Conservation (phyloP, 1,140 invertebrate genomes). For the Procambarus virginalis region DNA sequence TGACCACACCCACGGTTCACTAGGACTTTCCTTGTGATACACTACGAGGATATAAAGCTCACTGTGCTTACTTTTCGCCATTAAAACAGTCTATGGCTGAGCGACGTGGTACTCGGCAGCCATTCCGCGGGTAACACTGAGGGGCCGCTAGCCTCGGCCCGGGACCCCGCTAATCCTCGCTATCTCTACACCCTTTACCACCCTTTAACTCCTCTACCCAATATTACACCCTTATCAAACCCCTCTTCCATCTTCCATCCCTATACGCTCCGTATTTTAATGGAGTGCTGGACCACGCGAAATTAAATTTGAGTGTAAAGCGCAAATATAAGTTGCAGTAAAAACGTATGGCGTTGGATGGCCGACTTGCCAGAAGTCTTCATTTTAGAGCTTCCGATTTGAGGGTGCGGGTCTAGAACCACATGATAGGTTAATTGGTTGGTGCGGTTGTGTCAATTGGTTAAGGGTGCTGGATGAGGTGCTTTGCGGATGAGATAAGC, state of each 20-base stretch:
- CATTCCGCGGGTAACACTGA: slow-evolving; percentile 42
- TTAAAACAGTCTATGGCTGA: slow-evolving; percentile 37
- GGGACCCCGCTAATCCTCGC: slow-evolving; percentile 14
- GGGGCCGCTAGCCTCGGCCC: slow-evolving; percentile 33
- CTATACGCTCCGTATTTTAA: no score
- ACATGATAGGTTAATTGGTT: neutral
- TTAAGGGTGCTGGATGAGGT: neutral
- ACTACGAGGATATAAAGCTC: slow-evolving; percentile 8
- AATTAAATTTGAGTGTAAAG: neutral
- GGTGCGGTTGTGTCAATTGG: neutral
- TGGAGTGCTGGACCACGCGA: neutral
- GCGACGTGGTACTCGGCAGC: slow-evolving; percentile 40
- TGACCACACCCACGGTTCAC: slow-evolving; percentile 13
- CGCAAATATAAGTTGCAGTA: slow-evolving; percentile 26
- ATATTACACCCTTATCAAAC: neutral
- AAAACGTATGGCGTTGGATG: slow-evolving; percentile 28
- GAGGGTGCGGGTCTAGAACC: neutral
- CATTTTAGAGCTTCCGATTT: slow-evolving; percentile 1
- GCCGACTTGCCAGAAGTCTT: slow-evolving; percentile 28
- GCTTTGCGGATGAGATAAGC: no score
- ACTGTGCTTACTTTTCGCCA: slow-evolving; percentile 37
- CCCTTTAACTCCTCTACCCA: neutral
- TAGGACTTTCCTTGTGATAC: neutral
- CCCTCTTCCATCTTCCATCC: no score
- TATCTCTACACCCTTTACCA: neutral